Conservation (phyloP, 2,113 vertebrate species). For the Bufo bufo region DNA sequence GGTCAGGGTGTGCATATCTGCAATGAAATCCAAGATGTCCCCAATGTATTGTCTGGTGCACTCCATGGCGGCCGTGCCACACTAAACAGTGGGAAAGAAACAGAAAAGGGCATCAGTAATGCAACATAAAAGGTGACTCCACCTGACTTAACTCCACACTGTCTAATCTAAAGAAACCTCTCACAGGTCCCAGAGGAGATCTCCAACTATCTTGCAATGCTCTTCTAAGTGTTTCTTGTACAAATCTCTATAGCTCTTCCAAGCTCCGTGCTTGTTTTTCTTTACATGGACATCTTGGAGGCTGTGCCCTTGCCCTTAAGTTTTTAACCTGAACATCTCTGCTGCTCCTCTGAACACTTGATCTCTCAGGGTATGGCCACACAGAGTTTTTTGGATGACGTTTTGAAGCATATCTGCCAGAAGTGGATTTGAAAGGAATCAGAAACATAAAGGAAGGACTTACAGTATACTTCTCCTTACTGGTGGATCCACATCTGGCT, state of each 20-base stretch:
- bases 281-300: too few relatives aligned
- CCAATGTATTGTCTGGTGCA: conserved; percentile 91
- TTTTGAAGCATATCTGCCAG: too few relatives aligned
- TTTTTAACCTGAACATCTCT: neutral
- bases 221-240: too few relatives aligned
- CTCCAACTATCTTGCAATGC: too few relatives aligned
- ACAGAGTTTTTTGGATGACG: too few relatives aligned
- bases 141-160: neutral
- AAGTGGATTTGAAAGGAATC: too few relatives aligned
- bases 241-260: neutral
- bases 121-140: neutral
- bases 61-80: conserved; percentile 96
- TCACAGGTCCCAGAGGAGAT: too few relatives aligned
- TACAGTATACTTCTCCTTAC: too few relatives aligned
- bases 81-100: conserved; percentile 68
- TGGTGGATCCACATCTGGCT: too few relatives aligned
- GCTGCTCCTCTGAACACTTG: neutral
- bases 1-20: conserved; percentile 97
- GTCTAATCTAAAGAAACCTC: too few relatives aligned
- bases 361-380: too few relatives aligned
- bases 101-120: neutral
- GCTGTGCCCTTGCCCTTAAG: neutral
- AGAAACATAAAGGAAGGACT: too few relatives aligned
- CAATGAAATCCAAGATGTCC: conserved; percentile 95
- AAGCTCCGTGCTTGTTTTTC: neutral